These are phyloP conservation scores for Spilarctia lutea DNA, from an alignment of 2,888 invertebrate species.

Conservation along the genomic window DNA sequence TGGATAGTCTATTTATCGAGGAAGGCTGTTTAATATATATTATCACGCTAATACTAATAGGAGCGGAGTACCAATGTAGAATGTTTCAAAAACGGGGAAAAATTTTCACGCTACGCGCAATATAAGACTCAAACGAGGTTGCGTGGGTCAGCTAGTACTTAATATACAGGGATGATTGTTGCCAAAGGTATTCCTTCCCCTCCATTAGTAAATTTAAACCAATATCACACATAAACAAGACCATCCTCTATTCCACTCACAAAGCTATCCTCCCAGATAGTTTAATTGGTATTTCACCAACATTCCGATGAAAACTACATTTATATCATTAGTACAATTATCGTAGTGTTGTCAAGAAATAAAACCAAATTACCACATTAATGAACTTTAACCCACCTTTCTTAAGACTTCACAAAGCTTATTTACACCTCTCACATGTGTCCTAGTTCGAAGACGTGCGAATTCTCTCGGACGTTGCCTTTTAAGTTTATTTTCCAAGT, in stretches of 20 bases:
- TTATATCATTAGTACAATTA: constrained; percentile 13
- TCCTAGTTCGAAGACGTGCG: constrained; percentile 18
- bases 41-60: no score
- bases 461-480: constrained; percentile 13
- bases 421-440: constrained; percentile 16
- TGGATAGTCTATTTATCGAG: no score
- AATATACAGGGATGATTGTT: no score
- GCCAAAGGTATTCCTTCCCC: no score
- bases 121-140: no score
- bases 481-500: constrained; percentile 18
- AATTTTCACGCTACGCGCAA: no score
- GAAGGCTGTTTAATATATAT: no score
- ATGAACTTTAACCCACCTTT: constrained; percentile 10
- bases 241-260: neutral
- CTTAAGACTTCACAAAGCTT: constrained; percentile 15
- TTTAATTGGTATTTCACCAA: neutral
- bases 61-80: no score
- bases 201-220: no score
- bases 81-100: no score
- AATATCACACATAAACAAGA: neutral
- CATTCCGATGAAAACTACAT: neutral
- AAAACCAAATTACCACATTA: constrained; percentile 14
- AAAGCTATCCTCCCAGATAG: neutral
- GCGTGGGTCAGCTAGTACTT: no score
- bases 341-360: constrained; percentile 12